A percentile compares a stretch with the other conserved stretches of the same genome.
These are phyloP conservation scores for Tachina lurida DNA, from an alignment of 2,888 invertebrate species.

Conservation along the genomic window DNA sequence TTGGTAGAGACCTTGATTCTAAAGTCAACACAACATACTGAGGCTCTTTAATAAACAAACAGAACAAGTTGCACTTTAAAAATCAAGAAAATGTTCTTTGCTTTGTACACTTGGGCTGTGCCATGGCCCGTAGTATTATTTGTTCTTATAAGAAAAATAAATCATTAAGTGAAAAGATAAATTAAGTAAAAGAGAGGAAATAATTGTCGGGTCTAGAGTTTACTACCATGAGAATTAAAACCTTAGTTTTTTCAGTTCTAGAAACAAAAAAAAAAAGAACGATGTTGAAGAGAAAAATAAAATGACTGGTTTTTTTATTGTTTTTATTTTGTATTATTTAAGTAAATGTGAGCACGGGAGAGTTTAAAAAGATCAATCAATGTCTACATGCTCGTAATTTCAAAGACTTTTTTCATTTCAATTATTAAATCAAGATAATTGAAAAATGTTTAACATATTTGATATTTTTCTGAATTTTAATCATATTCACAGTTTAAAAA, in stretches of 20 bases:
- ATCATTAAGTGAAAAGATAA: background rate
- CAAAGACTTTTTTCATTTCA: too few relatives aligned
- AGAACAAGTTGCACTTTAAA: constrained; percentile 26
- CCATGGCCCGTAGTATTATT: constrained; percentile 19
- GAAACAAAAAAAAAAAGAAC: too few relatives aligned
- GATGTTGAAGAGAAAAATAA: too few relatives aligned
- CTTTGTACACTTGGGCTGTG: constrained; percentile 19
- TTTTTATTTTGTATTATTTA: too few relatives aligned
- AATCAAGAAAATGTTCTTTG: constrained; percentile 29
- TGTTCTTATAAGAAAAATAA: constrained; percentile 27
- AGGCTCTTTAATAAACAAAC: constrained; percentile 16
- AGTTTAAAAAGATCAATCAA: too few relatives aligned
- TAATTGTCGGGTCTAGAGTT: background rate
- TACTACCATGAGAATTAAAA: constrained; percentile 18
- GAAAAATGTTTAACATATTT: too few relatives aligned
- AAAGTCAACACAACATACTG: constrained; percentile 34
- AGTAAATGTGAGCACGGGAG: too few relatives aligned
- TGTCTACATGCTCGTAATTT: too few relatives aligned
- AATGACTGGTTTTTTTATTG: too few relatives aligned
- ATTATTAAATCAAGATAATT: too few relatives aligned
- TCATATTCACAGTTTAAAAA: too few relatives aligned
- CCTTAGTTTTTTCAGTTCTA: background rate
- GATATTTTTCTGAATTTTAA: too few relatives aligned
- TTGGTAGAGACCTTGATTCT: constrained; percentile 1
- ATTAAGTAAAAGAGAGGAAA: background rate